These are phyloP conservation scores for Poeciliopsis turneri DNA, from an alignment of 2,797 vertebrate genomes.

Conservation along the genomic window DNA sequence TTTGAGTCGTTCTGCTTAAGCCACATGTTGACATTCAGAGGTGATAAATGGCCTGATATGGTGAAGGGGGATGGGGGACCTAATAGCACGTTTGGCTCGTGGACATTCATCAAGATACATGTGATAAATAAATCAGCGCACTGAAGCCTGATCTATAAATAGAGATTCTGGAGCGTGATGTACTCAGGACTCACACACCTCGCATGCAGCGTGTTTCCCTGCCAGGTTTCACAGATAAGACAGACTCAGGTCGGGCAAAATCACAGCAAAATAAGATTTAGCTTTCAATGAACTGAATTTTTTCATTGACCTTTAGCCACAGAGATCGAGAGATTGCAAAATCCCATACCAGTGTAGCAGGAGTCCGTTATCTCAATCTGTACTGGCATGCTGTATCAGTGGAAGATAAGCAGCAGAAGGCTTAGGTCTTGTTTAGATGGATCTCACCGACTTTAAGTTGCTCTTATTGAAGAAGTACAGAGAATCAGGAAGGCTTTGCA, in stretches of 20 bases:
- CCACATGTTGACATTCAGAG: not conserved
- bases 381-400: constrained; percentile 44
- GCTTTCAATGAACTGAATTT: constrained; percentile 40
- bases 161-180: constrained; percentile 59
- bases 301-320: constrained; percentile 30
- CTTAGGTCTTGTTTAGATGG: constrained; percentile 30
- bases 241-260: constrained; percentile 21
- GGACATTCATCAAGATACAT: constrained; percentile 31
- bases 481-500: constrained; percentile 39
- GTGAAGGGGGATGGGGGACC: constrained; percentile 3
- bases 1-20: not conserved
- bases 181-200: constrained; percentile 48
- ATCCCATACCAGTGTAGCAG: constrained; percentile 5
- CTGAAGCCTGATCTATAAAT: constrained; percentile 60
- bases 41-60: not conserved
- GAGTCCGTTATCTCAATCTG: constrained; percentile 46
- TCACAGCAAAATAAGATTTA: constrained; percentile 35
- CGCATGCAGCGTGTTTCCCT: constrained; percentile 40
- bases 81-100: not conserved
- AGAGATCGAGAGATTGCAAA: constrained; percentile 17
- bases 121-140: constrained; percentile 62
- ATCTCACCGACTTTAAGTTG: constrained; percentile 34
- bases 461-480: constrained; percentile 30
- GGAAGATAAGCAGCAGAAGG: constrained; percentile 33
- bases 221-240: constrained; percentile 30